Evolutionary conservation across 2,888 invertebrate species (phyloP).

Genomic region (Limenitis arthemis): DNA sequence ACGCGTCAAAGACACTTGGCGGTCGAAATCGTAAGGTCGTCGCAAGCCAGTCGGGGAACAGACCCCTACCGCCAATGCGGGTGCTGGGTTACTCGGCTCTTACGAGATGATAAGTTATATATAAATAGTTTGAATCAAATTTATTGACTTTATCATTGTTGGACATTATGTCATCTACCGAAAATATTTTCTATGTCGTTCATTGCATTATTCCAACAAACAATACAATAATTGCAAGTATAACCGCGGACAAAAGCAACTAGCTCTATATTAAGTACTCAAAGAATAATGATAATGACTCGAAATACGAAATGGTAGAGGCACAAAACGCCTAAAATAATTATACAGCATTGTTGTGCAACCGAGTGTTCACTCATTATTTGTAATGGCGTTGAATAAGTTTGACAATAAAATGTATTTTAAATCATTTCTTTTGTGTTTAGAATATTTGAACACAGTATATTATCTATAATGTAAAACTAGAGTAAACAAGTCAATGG

Average conservation of each 20-base stretch:
- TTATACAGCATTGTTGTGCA: conserved; percentile 11
- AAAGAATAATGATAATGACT: conserved; percentile 5
- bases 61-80: no score
- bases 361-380: conserved; percentile 13
- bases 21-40: no score
- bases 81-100: no score
- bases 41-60: no score
- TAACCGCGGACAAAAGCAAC: no score
- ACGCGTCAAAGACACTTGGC: no score
- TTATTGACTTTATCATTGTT: conserved; percentile 1
- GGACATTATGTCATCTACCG: conserved; percentile 3
- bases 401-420: conserved; percentile 8
- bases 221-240: neutral
- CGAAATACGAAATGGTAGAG: conserved; percentile 4
- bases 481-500: no score
- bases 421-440: conserved; percentile 7
- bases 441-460: neutral
- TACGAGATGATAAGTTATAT: no score
- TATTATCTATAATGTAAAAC: no score
- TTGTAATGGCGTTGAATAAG: conserved; percentile 8
- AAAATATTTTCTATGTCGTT: neutral
- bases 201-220: neutral
- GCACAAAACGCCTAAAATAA: conserved; percentile 13
- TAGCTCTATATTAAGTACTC: conserved; percentile 1
- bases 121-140: no score